Conservation (phyloP, 2,797 vertebrate genomes). For the Pseudomugil gertrudae region DNA sequence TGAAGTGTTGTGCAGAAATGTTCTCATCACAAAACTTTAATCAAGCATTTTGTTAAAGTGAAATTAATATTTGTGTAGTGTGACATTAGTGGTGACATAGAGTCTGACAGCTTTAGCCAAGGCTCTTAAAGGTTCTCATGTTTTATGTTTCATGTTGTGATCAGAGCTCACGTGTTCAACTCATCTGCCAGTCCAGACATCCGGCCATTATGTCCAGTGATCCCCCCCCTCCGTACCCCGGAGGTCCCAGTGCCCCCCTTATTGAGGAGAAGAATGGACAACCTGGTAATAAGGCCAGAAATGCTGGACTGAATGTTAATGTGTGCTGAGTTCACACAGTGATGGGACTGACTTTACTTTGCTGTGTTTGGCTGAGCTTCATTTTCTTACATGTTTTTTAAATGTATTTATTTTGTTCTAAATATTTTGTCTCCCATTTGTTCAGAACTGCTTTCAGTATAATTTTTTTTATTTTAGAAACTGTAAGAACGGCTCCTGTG, state of each 20-base stretch:
- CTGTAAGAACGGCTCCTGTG: conserved; percentile 82
- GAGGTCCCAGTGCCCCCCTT: conserved; percentile 90
- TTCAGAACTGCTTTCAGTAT: background rate
- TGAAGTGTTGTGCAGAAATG: background rate
- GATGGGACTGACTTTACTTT: background rate
- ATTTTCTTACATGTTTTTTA: background rate
- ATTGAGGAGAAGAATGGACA: conserved; percentile 93
- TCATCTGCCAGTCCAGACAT: conserved; percentile 50
- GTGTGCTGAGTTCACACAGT: background rate
- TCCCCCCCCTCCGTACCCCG: conserved; percentile 95
- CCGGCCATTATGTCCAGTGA: conserved; percentile 89
- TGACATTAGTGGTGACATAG: conserved; percentile 6
- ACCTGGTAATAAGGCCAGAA: conserved; percentile 80
- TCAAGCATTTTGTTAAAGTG: background rate
- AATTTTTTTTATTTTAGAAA: conserved; percentile 53
- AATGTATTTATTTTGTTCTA: background rate
- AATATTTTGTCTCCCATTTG: conserved; percentile 1
- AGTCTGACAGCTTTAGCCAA: conserved; percentile 15
- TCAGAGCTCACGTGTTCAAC: conserved; percentile 34
- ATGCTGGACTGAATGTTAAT: conserved; percentile 23
- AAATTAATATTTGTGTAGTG: background rate
- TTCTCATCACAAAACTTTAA: background rate
- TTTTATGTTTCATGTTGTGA: conserved; percentile 43
- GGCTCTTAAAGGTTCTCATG: conserved; percentile 14
- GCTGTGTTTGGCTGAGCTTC: background rate